Base-by-base conservation (phyloP, 2,888 invertebrate genomes). In the Oligia strigilis region DNA sequence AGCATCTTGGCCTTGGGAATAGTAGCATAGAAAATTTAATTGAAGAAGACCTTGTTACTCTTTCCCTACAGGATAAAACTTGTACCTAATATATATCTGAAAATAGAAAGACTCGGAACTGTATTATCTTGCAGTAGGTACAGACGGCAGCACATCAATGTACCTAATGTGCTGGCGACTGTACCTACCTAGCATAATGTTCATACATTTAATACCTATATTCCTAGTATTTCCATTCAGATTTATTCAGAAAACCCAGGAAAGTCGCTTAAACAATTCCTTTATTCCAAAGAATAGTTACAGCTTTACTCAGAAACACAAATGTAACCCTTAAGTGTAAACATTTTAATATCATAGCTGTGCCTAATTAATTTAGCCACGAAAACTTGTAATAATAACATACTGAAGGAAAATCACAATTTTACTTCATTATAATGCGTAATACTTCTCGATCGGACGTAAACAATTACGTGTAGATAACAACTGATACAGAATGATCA, bases 381-480 rank as follows among this genome's bases (percentile, higher is more conserved):
- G 60, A 43, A 60, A 52, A 29, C 29, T 58, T 52, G n/a, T 49
- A 23, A 29, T 69, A 67, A 29, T 29, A 49, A 43, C 36, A 62
- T 62, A 17, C 36, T 69, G 82, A 76, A 76, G 69, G 17, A 49
- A 46, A 64, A 66, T 77, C 36, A 52, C 52, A 14, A 55, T 13
- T 71, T 71, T 84, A 80, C 46, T 62, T 80, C 65, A 52, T 17
- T n/a, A 29, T 58, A 80, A 65, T 70, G 74, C 65, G 74, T 75
- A 64, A 67, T 84, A 49, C 46, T 36, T 62, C 46, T 69, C 40
- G 23, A 11, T 23, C 62, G 40, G 29, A 75, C 49, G 58, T 80
- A 72, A 67, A 77, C n/a, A 81, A 29, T 72, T 52, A 64, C 36
- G 40, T 36, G 52, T 65, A 66, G 78, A 78, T 84, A 86, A 75